Conservation (phyloP, 2,888 invertebrate genomes). For the Fissipunctia ypsillon region DNA sequence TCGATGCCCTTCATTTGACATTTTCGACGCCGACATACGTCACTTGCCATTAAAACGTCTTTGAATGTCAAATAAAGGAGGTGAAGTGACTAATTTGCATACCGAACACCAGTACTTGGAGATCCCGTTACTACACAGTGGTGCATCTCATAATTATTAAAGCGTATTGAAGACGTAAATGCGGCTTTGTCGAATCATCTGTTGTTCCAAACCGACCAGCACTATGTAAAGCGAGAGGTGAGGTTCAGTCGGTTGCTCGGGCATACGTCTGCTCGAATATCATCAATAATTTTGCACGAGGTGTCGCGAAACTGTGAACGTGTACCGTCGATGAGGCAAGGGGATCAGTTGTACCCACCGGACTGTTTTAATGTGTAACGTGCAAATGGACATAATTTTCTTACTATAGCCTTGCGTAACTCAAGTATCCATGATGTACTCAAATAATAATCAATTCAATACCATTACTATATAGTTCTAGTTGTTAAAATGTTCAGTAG, state of each 20-base stretch:
- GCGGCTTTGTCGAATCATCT: conserved; percentile 30
- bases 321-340: conserved; percentile 55
- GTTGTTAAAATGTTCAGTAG: conserved; percentile 76
- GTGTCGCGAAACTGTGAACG: conserved; percentile 24
- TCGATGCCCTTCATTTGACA: conserved; percentile 34
- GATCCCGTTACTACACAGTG: conserved; percentile 11
- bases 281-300: conserved; percentile 36
- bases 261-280: conserved; percentile 23
- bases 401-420: conserved; percentile 70
- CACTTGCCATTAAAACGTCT: conserved; percentile 59
- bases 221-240: conserved; percentile 33
- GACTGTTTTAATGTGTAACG: conserved; percentile 62
- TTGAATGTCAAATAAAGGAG: conserved; percentile 43
- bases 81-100: conserved; percentile 11
- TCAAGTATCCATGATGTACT: conserved; percentile 76
- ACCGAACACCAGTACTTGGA: conserved; percentile 22
- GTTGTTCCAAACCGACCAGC: conserved; percentile 48
- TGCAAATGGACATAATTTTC: conserved; percentile 64
- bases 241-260: conserved; percentile 53
- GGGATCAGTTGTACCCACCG: conserved; percentile 71
- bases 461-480: conserved; percentile 75
- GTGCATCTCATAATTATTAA: conserved; percentile 43
- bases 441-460: conserved; percentile 72
- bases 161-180: conserved; percentile 13
- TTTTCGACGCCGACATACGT: conserved; percentile 42